Evolutionary conservation across 2,888 invertebrate species (phyloP), one percentile per base, ranked within the genome.

Genomic region (Agrochola lota): DNA sequence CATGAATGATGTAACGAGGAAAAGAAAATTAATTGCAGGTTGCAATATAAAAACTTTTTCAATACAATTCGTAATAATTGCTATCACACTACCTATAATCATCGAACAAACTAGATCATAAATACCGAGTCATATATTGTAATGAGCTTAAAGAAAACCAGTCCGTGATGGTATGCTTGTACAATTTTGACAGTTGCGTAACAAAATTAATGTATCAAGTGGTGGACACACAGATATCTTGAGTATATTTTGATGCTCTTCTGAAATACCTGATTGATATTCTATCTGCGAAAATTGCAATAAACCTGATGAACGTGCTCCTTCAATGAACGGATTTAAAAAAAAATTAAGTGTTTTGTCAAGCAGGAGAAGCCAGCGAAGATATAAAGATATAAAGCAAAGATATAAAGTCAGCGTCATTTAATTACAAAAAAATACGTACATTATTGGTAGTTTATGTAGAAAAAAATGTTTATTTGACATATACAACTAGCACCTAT

Each of bases 81-180:
- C 77, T 72, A 78, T 74, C 59, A 74, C 69, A 63, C 57, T 76
- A 63, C 55, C 30, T 77, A 59, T 66, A 80, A 82, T 87, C 69
- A 80, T 71, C 60, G 69, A 35, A 76, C 26, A 64, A 83, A 86
- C 77, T 64, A 87, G 84, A 78, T 80, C 67, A 66, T 71, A 79
- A 83, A 77, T 76, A 82, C 71, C 52, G 15, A 81, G 74, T 88
- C 82, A 86, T 86, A 62, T 71, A 62, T 43, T 80, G 74, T 83
- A 87, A 87, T 70, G 66, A 81, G 49, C 52, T 69, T 59, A 43
- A 76, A 52, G 49, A 64, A 70, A 83, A 85, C 77, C 60, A 40
- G 79, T 75, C 11, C 67, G 43, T 78, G 63, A 85, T 75, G 12
- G n/a, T 62, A 30, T 40, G 73, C 64, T 80, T 73, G 66, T 80